These are phyloP conservation scores for Brachypalpus laphriformis DNA, from an alignment of 2,888 invertebrate genomes.

Conservation along the genomic window DNA sequence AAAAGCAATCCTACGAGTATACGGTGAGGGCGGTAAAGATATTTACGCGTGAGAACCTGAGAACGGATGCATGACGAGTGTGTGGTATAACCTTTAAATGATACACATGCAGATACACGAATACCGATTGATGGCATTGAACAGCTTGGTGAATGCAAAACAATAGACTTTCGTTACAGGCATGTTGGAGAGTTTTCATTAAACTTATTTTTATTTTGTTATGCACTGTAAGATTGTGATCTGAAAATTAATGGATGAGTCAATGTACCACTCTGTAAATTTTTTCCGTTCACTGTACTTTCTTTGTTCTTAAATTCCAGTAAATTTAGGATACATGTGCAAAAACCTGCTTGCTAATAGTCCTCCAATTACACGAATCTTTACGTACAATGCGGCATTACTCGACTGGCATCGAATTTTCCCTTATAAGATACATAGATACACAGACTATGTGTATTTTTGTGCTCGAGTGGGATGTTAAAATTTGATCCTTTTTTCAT, in stretches of 20 bases:
- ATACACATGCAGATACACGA: slow-evolving; percentile 59
- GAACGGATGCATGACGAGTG: slow-evolving; percentile 73
- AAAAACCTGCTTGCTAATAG: slow-evolving; percentile 3
- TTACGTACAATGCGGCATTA: not conserved
- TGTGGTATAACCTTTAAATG: slow-evolving; percentile 50
- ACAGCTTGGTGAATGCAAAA: slow-evolving; percentile 26
- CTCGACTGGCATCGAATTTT: slow-evolving; percentile 14
- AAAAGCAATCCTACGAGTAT: slow-evolving; percentile 7
- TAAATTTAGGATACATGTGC: not conserved
- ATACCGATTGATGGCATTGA: slow-evolving; percentile 53
- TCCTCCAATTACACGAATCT: slow-evolving; percentile 11
- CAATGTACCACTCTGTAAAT: not conserved
- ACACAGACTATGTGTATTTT: not conserved
- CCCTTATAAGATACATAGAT: not conserved
- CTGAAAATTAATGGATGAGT: not conserved
- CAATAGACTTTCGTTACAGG: not conserved
- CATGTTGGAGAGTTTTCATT: too few species aligned
- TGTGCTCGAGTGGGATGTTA: slow-evolving; percentile 8
- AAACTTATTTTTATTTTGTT: not conserved
- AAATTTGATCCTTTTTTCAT: slow-evolving; percentile 52
- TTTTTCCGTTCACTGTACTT: too few species aligned
- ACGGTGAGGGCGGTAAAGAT: slow-evolving; percentile 36
- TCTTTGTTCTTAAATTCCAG: not conserved
- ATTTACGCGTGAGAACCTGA: slow-evolving; percentile 73
- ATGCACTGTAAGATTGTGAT: not conserved